A percentile compares a stretch with the other conserved stretches of the same genome.
phyloP scores from a whole-genome alignment of 2,113 vertebrate species.

The Sarotherodon lohbergeri region DNA sequence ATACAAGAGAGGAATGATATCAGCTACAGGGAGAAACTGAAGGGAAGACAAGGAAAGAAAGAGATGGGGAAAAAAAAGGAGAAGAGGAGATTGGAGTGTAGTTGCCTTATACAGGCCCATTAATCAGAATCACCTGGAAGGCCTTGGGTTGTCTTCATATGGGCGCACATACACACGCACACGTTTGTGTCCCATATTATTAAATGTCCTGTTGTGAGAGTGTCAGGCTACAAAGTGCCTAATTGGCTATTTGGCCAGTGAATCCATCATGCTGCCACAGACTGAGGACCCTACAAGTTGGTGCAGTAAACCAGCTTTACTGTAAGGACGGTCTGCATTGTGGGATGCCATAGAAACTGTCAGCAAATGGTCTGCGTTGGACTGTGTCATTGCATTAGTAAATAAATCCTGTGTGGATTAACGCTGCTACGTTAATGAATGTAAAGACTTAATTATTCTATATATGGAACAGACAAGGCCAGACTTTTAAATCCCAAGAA shows the following conservation, averaged over 20 bases:
- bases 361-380: neutral
- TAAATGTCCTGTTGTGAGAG: constrained; percentile 57
- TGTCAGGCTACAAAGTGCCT: constrained; percentile 66
- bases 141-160: constrained; percentile 62
- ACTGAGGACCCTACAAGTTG: constrained; percentile 38
- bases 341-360: neutral
- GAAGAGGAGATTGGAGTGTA: constrained; percentile 42
- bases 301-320: constrained; percentile 24
- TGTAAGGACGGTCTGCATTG: neutral
- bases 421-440: neutral
- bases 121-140: constrained; percentile 64
- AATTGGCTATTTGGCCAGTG: constrained; percentile 68
- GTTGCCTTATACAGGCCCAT: constrained; percentile 40
- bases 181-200: constrained; percentile 47
- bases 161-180: constrained; percentile 14
- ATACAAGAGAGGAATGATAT: neutral
- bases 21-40: neutral
- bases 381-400: neutral
- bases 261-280: constrained; percentile 67
- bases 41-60: neutral
- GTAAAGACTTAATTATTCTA: neutral
- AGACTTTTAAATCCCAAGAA: neutral
- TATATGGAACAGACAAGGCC: neutral
- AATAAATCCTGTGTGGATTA: neutral
- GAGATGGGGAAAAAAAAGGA: neutral